phyloP scores from a whole-genome alignment of 2,797 vertebrate species.

The Lepilemur ruficaudatus region DNA sequence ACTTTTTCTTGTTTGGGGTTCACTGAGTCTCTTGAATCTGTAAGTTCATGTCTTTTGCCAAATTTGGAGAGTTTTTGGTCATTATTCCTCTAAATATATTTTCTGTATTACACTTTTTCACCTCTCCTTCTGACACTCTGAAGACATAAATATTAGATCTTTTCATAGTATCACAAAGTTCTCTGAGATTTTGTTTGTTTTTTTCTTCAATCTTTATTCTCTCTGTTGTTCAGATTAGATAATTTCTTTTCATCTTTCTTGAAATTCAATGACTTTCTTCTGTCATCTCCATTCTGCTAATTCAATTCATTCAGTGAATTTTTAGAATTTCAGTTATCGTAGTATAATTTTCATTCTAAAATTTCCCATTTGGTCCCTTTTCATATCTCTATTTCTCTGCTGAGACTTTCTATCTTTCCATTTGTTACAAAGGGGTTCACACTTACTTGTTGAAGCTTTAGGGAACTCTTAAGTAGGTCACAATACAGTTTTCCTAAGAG shows the following conservation, averaged over 20 bases:
- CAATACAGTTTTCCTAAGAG: background rate
- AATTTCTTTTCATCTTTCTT: background rate
- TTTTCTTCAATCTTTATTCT: background rate
- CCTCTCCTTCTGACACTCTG: background rate
- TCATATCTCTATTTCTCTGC: background rate
- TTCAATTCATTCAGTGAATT: background rate
- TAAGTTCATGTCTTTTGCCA: background rate
- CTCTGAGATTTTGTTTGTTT: background rate
- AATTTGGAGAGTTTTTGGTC: background rate
- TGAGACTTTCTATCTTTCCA: background rate
- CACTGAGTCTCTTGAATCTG: background rate
- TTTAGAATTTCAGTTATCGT: background rate
- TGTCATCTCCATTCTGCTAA: background rate
- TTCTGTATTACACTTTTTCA: background rate
- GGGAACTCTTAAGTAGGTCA: slow-evolving; percentile 6
- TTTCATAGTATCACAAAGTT: background rate
- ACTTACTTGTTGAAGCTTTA: background rate
- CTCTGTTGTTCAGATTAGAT: background rate
- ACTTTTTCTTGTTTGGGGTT: background rate
- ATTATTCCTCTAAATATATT: background rate
- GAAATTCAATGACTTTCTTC: background rate
- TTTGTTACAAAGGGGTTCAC: background rate
- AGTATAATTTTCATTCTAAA: background rate
- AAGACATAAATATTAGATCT: background rate
- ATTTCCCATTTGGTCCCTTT: background rate